phyloP scores from a whole-genome alignment of 2,113 vertebrate genomes.

The Gila orcuttii region DNA sequence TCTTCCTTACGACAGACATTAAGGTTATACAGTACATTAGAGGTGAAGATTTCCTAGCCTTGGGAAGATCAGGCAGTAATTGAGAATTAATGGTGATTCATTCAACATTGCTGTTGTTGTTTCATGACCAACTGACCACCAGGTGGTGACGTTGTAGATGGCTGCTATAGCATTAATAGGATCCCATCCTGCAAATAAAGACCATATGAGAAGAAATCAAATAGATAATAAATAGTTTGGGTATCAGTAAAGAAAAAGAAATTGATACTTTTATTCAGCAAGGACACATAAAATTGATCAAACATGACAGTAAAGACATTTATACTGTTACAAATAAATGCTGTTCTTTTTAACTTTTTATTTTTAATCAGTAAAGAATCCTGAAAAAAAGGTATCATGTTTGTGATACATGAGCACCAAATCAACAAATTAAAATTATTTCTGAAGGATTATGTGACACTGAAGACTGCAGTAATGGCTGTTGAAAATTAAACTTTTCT shows the following conservation, averaged over 20 bases:
- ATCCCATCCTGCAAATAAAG: background rate
- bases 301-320: background rate
- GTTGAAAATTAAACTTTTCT: background rate
- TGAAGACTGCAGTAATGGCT: background rate
- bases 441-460: background rate
- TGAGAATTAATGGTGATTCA: background rate
- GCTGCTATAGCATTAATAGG: background rate
- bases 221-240: background rate
- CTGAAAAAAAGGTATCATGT: background rate
- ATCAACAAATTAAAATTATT: background rate
- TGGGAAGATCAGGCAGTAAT: background rate
- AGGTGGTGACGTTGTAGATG: conserved; percentile 17
- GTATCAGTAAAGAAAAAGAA: background rate
- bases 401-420: background rate
- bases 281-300: background rate
- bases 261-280: background rate
- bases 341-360: background rate
- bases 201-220: background rate
- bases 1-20: background rate
- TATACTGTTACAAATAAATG: background rate
- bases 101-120: background rate
- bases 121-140: background rate
- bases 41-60: background rate
- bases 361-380: background rate
- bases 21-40: background rate